Evolutionary conservation across 1,140 invertebrate species (phyloP), one percentile per base, ranked within the genome.

Genomic region (Venturia canescens): DNA sequence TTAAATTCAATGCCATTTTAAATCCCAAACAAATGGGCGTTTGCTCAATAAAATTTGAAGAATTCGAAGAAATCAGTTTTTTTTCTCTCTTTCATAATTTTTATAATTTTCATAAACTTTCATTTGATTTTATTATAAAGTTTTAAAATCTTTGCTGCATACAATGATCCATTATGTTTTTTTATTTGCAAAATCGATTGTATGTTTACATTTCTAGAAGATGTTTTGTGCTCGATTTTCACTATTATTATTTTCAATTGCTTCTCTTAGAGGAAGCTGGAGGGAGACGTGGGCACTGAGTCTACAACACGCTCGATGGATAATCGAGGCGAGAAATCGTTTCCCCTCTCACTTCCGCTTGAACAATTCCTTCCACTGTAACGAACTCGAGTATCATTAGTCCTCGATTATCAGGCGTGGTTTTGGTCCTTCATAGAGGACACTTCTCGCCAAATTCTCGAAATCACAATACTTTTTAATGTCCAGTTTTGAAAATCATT

Each of bases 331-430:
- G 70, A 72, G 70, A 72, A 72, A 72, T 38, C 70, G 70, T 38
- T 72, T 72, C 70, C 78, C 86, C 82, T 76, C 82, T 83, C 72
- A 81, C 84, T 87, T 84, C 83, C 84, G 84, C 81, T 79, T 50
- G 80, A 79, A 63, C 82, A 82, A 81, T 69, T 70, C 74, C 11
- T 53, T n/a, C 50, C 50, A 21, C 50, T 63, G 21, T 63, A 26
- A 13, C 23, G 11, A 26, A 18, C 60, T 26, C 60, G 60, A 23
- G 60, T 23, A 63, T 63, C 23, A 26, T 63, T 63, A 63, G 60
- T 63, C 21, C 23, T 63, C 50, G 11, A 21, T n/a, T 21, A 53
- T 53, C 6, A n/a, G 50, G 18, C 50, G 16, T n/a, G 50, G 50
- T 53, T n/a, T 53, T 21, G 2, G n/a, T 53, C 50, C 18, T 53